These are phyloP conservation scores for Ormyrus nitidulus DNA, from an alignment of 2,888 invertebrate genomes.

Conservation along the genomic window DNA sequence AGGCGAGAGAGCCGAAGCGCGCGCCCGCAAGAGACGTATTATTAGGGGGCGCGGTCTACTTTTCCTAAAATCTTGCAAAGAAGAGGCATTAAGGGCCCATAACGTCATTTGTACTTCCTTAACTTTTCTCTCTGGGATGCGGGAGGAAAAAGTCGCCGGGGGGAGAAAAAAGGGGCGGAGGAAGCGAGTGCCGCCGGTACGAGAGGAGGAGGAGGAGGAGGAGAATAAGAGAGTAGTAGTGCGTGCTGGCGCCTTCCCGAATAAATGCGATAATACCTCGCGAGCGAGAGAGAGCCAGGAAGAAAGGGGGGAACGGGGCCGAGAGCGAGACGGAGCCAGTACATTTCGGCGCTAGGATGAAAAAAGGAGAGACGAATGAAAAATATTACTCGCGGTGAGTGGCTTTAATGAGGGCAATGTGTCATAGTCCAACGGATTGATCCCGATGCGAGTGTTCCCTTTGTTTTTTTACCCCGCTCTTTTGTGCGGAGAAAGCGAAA, in stretches of 20 bases:
- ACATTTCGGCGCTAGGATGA: conserved; percentile 36
- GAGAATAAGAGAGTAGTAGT: not conserved
- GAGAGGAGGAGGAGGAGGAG: not conserved
- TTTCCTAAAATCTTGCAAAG: conserved; percentile 52
- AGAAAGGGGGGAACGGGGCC: too few relatives aligned
- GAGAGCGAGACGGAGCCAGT: conserved; percentile 24
- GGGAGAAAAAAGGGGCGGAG: not conserved
- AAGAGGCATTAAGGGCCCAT: conserved; percentile 45
- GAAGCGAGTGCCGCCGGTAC: not conserved
- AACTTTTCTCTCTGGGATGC: conserved; percentile 29
- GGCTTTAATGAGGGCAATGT: conserved; percentile 53
- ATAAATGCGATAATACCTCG: conserved; percentile 42
- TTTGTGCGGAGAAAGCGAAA: conserved; percentile 8
- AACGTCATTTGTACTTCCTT: conserved; percentile 54
- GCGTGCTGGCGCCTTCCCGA: conserved; percentile 28
- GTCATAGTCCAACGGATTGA: conserved; percentile 51
- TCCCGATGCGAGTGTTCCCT: conserved; percentile 47
- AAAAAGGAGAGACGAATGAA: conserved; percentile 50
- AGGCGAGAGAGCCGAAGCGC: conserved; percentile 8
- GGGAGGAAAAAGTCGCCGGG: not conserved
- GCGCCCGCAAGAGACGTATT: conserved; percentile 27
- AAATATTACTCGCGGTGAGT: conserved; percentile 52
- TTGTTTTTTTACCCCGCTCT: conserved; percentile 15
- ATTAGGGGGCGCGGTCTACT: conserved; percentile 43
- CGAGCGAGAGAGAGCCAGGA: not conserved